Conservation (phyloP, 2,113 vertebrate genomes). For the Larimichthys polyactis region DNA sequence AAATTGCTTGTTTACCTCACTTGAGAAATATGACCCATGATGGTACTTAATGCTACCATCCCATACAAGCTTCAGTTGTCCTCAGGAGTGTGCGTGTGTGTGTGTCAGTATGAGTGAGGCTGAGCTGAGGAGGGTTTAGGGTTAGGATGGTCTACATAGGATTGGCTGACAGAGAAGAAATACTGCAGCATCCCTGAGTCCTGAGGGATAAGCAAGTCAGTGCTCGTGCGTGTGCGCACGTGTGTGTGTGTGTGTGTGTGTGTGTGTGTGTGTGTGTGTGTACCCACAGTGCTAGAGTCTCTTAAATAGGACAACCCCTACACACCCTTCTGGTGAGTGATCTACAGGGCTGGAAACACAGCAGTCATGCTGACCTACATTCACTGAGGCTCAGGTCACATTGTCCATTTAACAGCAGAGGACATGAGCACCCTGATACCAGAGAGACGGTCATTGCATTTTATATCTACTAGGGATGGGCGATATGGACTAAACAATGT, state of each 20-base stretch:
- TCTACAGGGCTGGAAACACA: background rate
- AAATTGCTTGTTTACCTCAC: no score
- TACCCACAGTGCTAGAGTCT: background rate
- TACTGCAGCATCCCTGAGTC: conserved; percentile 31
- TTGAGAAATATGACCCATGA: background rate
- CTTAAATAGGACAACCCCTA: conserved; percentile 35
- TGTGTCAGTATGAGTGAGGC: background rate
- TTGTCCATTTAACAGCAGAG: conserved; percentile 7
- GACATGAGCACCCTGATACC: background rate
- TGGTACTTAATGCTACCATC: background rate
- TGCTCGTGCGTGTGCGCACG: no score
- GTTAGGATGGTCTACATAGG: background rate
- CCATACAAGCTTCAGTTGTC: background rate
- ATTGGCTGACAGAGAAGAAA: conserved; percentile 42
- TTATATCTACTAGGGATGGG: background rate
- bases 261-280: background rate
- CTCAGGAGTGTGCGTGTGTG: background rate
- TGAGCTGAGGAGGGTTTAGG: background rate
- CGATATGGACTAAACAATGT: no score
- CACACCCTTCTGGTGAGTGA: background rate
- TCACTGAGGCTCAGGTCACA: conserved; percentile 24
- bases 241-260: conserved; percentile 13
- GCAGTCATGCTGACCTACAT: conserved; percentile 25
- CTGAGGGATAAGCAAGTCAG: conserved; percentile 23
- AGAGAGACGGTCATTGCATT: background rate